Percentiles rank a stretch among this genome's conserved stretches.
phyloP scores from a whole-genome alignment of 2,888 invertebrate species.

The Drosophila parthenogenetica region DNA sequence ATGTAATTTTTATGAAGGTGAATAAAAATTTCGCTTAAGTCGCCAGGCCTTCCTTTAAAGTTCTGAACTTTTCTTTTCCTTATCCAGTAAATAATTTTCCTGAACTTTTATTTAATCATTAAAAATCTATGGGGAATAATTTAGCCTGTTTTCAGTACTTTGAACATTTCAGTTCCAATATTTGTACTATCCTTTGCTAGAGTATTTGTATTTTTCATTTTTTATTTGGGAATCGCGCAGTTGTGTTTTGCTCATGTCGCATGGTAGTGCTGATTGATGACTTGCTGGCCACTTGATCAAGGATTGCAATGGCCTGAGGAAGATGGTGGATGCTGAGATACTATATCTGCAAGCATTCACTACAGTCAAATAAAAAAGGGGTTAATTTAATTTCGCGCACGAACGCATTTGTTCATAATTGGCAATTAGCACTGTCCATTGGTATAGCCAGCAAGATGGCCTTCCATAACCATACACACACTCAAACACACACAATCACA shows the following conservation, averaged over 20 bases:
- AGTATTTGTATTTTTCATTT: conserved; percentile 18
- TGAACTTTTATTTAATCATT: too few species aligned
- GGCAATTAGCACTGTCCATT: conserved; percentile 83
- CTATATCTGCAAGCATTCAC: conserved; percentile 9
- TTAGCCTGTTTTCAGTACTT: not conserved
- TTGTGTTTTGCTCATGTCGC: conserved; percentile 61
- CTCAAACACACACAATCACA: conserved; percentile 9
- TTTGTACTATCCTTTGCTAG: not conserved
- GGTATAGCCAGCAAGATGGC: conserved; percentile 60
- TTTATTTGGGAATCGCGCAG: conserved; percentile 63
- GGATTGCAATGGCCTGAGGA: conserved; percentile 49
- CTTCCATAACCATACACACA: conserved; percentile 15
- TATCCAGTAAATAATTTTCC: too few species aligned
- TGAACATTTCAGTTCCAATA: not conserved
- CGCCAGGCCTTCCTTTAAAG: too few species aligned
- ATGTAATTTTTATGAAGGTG: too few species aligned
- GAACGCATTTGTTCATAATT: conserved; percentile 83
- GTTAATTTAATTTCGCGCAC: conserved; percentile 84
- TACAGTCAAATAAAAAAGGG: conserved; percentile 67
- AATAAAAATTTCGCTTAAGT: too few species aligned
- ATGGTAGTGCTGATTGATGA: conserved; percentile 69
- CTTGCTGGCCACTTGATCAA: conserved; percentile 58
- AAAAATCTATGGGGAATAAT: too few species aligned
- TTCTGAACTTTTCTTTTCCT: too few species aligned
- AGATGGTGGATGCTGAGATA: not conserved